Conservation (phyloP, 1,140 invertebrate species). For the Tetramorium simillimum region DNA sequence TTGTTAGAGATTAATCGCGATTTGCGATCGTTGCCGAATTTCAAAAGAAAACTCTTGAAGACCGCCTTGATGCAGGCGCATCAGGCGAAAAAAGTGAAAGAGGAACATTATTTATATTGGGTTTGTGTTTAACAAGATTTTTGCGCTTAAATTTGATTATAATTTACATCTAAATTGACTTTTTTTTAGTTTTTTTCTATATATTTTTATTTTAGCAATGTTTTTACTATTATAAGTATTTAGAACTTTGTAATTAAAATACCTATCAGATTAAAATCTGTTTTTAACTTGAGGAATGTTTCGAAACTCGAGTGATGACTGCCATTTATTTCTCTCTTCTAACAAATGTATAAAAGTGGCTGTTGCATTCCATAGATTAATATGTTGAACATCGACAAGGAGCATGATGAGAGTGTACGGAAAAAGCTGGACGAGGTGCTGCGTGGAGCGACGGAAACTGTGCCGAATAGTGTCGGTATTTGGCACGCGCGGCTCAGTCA, state of each 20-base stretch:
- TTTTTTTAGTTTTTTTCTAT: not conserved
- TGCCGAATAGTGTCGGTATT: constrained; percentile 83
- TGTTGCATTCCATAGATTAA: constrained; percentile 76
- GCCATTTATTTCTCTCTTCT: not conserved
- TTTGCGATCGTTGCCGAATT: constrained; percentile 79
- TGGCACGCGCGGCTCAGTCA: constrained; percentile 84
- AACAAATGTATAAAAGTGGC: not conserved
- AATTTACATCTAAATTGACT: not conserved
- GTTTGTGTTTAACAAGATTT: constrained; percentile 68
- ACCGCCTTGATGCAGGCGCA: constrained; percentile 83
- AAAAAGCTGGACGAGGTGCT: constrained; percentile 82
- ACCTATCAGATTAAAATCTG: not conserved
- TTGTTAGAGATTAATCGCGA: constrained; percentile 85
- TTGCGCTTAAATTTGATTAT: not conserved
- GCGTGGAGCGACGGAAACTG: constrained; percentile 81
- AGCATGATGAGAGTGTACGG: constrained; percentile 69
- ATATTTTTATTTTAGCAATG: not conserved
- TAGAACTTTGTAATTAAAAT: not conserved
- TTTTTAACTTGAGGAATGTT: not conserved
- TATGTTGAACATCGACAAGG: constrained; percentile 77
- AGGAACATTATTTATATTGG: constrained; percentile 86
- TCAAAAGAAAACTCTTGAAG: constrained; percentile 84
- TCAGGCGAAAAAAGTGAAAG: constrained; percentile 82
- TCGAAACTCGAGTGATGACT: constrained; percentile 29
- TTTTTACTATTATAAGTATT: not conserved